Evolutionary conservation across 2,113 vertebrate species (phyloP), one percentile per base, ranked within the genome.

Genomic region (Antennarius striatus): DNA sequence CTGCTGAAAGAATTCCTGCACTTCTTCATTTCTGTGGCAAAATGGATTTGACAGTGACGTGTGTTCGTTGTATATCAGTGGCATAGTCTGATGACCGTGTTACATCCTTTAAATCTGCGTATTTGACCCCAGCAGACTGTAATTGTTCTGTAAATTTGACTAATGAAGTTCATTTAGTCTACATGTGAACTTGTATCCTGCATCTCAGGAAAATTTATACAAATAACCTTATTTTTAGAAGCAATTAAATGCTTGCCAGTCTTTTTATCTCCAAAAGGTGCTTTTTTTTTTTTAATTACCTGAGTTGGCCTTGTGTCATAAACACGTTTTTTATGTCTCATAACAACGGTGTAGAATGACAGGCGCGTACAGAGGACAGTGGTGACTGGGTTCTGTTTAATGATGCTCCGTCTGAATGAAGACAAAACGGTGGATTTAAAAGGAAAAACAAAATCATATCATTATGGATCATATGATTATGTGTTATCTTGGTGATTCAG

Each of bases 1-100:
- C 53, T 75, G 45, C 42, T 60, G 60, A 63, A 69, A 72, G 73
- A 59, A 58, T 74, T 70, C 32, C 47, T 67, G 53, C 47, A 43
- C 46, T 72, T 81, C 11, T 39, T 64, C 46, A n/a, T 56, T 75
- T 40, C 39, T 46, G 64, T 16, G 56, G 46, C 54, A 13, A 50
- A 53, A 36, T 66, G 40, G 50, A 66, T 79, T 68, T 51, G 5
- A 60, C 50, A 13, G 59, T 65, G 58, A 68, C 78, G 80, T 83
- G 56, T 77, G 53, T 61, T 73, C 56, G 54, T 17, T 65, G 16
- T 60, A 71, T 75, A 63, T 60, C 76, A 61, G 58, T 13, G 17
- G 42, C 61, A 60, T 64, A 55, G 51, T 53, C 62, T 7, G 13
- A 50, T 63, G 59, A 54, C 55, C 56, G 32, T 63, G 60, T 51